Evolutionary conservation across 2,888 invertebrate species (phyloP), one percentile per base, ranked within the genome.

Genomic region (Drosophila helvetica): DNA sequence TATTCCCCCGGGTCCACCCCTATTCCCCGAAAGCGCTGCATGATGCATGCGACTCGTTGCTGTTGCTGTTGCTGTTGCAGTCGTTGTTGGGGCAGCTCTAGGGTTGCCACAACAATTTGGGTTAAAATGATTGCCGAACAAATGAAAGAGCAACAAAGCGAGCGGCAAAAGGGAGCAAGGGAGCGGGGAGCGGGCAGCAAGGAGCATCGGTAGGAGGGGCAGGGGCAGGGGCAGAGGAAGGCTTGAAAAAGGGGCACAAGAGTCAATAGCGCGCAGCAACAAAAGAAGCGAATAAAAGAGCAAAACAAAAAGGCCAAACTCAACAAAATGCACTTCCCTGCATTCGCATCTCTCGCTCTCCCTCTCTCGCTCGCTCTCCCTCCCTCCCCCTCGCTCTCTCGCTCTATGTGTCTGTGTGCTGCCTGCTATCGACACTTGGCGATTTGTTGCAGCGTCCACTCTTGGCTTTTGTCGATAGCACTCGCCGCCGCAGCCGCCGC

Each of bases 351-450:
- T 43, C 18, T 3, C 25, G 2, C 51, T 5, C 59, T 43, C 22
- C 4, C 3, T 15, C 25, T 6, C n/a, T n/a, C n/a, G n/a, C n/a
- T n/a, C 46, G 12, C 15, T 3, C 8, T 17, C 38, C 27, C 38
- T 22, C 48, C 3, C 43, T 46, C n/a, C n/a, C n/a, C n/a, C n/a
- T n/a, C n/a, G n/a, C n/a, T n/a, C n/a, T n/a, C n/a, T n/a, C n/a
- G n/a, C n/a, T n/a, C n/a, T n/a, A n/a, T n/a, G n/a, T 19, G 22
- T 22, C 4, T 22, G 22, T 22, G 22, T 22, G 47, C 50, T 65
- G 68, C 78, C 42, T 74, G 79, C 74, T 61, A 81, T 84, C 81
- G 79, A 84, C 73, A 83, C 75, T 85, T 81, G 80, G 77, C 73
- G 77, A 78, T 83, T 75, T 85, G 80, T 79, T 73, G 80, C 80